Conservation (phyloP, 2,113 vertebrate genomes). For the Microcebus ravelobensis region DNA sequence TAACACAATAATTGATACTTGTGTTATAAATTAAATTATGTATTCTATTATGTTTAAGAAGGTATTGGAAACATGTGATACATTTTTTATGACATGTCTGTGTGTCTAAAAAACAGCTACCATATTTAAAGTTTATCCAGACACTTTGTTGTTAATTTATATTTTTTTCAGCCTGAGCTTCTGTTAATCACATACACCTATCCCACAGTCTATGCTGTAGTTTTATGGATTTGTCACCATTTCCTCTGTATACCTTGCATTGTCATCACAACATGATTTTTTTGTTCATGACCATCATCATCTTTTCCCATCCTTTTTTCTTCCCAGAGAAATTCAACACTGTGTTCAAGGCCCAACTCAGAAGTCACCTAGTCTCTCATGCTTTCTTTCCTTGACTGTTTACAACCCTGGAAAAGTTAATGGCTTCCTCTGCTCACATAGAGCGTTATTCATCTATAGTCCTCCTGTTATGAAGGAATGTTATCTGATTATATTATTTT, state of each 20-base stretch:
- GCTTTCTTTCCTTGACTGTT: background rate
- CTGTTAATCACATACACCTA: background rate
- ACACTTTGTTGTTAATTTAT: background rate
- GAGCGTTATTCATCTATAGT: background rate
- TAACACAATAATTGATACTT: background rate
- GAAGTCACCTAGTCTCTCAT: background rate
- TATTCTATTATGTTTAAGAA: slow-evolving; percentile 9
- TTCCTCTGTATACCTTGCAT: background rate
- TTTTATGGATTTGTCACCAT: background rate
- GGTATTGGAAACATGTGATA: background rate
- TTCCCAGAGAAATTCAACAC: background rate
- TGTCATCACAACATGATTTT: background rate
- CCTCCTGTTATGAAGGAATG: background rate
- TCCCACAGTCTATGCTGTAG: background rate
- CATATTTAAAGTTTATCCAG: background rate
- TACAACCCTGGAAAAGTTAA: background rate
- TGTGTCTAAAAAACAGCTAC: background rate
- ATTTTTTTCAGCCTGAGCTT: background rate
- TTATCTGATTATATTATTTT: background rate
- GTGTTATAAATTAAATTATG: background rate
- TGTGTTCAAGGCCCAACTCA: background rate
- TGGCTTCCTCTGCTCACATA: background rate
- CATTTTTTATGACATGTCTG: background rate
- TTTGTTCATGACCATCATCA: background rate
- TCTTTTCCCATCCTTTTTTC: background rate